These are phyloP conservation scores for Malurus leucopterus DNA, from an alignment of 2,797 vertebrate species.

Conservation along the genomic window DNA sequence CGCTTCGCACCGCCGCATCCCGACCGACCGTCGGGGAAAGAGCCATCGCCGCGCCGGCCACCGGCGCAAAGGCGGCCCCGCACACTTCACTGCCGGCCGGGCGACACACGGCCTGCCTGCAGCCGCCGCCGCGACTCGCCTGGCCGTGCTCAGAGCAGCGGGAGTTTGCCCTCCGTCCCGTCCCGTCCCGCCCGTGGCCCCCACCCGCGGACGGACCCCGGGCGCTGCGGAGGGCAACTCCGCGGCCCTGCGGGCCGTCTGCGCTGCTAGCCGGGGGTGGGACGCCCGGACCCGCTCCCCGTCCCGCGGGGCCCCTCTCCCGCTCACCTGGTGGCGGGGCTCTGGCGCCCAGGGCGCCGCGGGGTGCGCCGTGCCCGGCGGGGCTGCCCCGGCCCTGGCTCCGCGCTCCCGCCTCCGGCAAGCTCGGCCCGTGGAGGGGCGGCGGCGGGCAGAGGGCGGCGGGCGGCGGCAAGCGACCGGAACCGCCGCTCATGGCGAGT, in stretches of 20 bases:
- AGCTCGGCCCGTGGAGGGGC: background rate
- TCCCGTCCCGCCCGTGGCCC: background rate
- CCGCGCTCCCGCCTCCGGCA: slow-evolving; percentile 70
- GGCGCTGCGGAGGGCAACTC: background rate
- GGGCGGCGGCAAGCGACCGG: background rate
- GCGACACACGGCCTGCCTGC: background rate
- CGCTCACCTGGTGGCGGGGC: slow-evolving; percentile 76
- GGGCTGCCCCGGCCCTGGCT: slow-evolving; percentile 64
- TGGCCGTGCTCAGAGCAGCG: background rate
- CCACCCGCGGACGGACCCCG: too few relatives aligned
- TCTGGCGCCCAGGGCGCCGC: slow-evolving; percentile 71
- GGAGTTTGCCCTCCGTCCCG: background rate
- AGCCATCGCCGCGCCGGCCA: background rate
- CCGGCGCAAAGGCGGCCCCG: background rate
- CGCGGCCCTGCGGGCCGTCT: background rate
- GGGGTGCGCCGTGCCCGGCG: slow-evolving; percentile 62
- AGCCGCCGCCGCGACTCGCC: background rate
- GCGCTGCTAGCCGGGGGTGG: too few relatives aligned
- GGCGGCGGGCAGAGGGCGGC: background rate
- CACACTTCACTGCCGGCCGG: background rate
- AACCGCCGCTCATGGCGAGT: slow-evolving; percentile 13
- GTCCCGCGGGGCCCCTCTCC: background rate
- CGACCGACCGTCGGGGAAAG: background rate
- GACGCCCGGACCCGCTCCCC: background rate
- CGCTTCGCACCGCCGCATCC: background rate